Evolutionary conservation across 2,797 vertebrate genomes (phyloP).

Genomic region (Lates japonicus): DNA sequence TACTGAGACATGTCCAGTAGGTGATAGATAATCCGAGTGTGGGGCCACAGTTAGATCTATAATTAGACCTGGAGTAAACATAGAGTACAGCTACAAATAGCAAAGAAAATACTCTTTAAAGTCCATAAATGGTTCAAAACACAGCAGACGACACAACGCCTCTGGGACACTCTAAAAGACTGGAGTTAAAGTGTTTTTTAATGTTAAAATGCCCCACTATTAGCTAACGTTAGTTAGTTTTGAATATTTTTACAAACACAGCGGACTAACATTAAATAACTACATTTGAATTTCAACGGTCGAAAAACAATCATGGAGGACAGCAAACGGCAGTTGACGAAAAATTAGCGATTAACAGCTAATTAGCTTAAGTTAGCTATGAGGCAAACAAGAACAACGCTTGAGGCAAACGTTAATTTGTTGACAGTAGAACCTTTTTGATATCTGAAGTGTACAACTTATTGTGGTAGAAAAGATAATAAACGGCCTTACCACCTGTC

Average conservation of each 20-base stretch:
- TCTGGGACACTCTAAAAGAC: not conserved
- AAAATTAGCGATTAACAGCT: not conserved
- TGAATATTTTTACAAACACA: not conserved
- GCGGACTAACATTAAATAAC: not conserved
- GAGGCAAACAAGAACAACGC: not conserved
- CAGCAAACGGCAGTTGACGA: not conserved
- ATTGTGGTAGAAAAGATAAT: not conserved
- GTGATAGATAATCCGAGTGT: constrained; percentile 32
- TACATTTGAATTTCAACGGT: not conserved
- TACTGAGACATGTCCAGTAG: not conserved
- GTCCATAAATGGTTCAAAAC: constrained; percentile 35
- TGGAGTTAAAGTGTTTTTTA: too few relatives aligned
- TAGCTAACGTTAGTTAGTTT: not conserved
- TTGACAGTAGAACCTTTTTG: not conserved
- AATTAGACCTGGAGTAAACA: constrained; percentile 66
- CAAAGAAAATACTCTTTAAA: constrained; percentile 29
- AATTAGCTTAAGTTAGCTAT: not conserved
- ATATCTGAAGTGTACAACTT: not conserved
- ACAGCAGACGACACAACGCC: not conserved
- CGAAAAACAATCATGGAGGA: not conserved
- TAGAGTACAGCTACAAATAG: constrained; percentile 53
- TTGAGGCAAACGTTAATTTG: not conserved
- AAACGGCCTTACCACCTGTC: not conserved
- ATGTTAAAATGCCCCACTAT: not conserved
- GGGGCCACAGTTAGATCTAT: constrained; percentile 37